Conservation (phyloP, 2,888 invertebrate genomes). For the Argyresthia albistria region DNA sequence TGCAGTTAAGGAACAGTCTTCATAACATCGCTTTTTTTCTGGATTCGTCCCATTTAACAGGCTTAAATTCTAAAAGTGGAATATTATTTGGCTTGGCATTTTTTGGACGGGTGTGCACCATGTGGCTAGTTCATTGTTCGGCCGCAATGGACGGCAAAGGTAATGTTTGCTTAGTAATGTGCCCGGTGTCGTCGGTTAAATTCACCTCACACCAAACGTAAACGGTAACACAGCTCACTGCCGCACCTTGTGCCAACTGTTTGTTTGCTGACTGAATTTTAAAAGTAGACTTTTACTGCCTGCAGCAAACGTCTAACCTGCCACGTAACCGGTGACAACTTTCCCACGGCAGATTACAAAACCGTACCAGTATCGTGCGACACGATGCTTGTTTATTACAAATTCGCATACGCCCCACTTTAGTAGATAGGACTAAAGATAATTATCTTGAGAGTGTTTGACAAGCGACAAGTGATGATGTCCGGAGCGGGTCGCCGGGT, state of each 20-base stretch:
- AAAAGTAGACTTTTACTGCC: constrained; percentile 1
- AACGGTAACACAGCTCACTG: constrained; percentile 37
- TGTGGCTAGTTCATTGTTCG: constrained; percentile 64
- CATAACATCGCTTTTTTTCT: too few relatives aligned
- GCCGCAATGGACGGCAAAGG: constrained; percentile 47
- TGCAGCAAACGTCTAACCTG: neutral
- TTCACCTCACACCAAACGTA: constrained; percentile 68
- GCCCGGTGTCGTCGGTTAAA: constrained; percentile 36
- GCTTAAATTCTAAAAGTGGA: constrained; percentile 4
- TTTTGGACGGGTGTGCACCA: constrained; percentile 31
- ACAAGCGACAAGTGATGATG: neutral
- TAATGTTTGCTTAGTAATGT: constrained; percentile 63
- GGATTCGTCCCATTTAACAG: too few relatives aligned
- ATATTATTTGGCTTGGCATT: constrained; percentile 8
- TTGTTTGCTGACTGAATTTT: neutral
- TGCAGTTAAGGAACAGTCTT: too few relatives aligned
- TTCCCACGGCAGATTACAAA: constrained; percentile 4
- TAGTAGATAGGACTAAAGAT: neutral
- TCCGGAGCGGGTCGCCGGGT: neutral
- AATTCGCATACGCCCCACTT: too few relatives aligned
- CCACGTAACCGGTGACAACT: neutral
- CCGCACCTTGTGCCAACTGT: constrained; percentile 11
- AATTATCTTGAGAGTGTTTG: neutral
- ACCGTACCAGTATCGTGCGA: neutral
- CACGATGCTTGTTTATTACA: neutral